phyloP scores from a whole-genome alignment of 92 coral and sea anemone genomes.

The Chrysogorgia sp. region DNA sequence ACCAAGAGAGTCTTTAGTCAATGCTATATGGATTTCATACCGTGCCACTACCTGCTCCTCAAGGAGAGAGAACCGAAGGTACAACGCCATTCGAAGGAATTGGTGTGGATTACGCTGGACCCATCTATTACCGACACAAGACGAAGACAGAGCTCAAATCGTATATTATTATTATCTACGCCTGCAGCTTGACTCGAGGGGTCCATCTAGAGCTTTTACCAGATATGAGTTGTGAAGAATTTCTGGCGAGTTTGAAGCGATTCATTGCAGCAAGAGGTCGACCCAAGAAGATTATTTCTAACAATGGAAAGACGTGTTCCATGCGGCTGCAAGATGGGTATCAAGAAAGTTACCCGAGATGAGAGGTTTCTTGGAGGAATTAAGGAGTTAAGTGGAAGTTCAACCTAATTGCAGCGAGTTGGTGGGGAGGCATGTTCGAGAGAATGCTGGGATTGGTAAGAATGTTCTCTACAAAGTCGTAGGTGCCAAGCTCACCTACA shows the following conservation, averaged over 20 bases:
- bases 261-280: constrained; percentile 29
- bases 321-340: not conserved
- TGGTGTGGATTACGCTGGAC: constrained; percentile 29
- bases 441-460: constrained; percentile 9
- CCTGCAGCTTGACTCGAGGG: constrained; percentile 31
- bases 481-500: not conserved
- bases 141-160: not conserved
- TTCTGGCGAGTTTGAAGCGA: constrained; percentile 7
- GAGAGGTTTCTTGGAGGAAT: not conserved
- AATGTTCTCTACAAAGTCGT: constrained; percentile 11
- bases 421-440: constrained; percentile 31
- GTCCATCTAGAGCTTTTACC: constrained; percentile 14
- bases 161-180: constrained; percentile 11
- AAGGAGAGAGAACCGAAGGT: constrained; percentile 22
- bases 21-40: constrained; percentile 6
- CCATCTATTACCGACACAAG: not conserved
- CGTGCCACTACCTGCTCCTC: constrained; percentile 1
- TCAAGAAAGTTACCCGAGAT: constrained; percentile 5
- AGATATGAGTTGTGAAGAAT: constrained; percentile 29
- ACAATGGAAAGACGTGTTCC: constrained; percentile 25
- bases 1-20: constrained; percentile 6
- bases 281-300: constrained; percentile 10
- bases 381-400: constrained; percentile 7
- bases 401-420: no score
- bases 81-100: constrained; percentile 6